Base-by-base conservation (phyloP, 1,140 invertebrate species). In the Holotrichia oblita region DNA sequence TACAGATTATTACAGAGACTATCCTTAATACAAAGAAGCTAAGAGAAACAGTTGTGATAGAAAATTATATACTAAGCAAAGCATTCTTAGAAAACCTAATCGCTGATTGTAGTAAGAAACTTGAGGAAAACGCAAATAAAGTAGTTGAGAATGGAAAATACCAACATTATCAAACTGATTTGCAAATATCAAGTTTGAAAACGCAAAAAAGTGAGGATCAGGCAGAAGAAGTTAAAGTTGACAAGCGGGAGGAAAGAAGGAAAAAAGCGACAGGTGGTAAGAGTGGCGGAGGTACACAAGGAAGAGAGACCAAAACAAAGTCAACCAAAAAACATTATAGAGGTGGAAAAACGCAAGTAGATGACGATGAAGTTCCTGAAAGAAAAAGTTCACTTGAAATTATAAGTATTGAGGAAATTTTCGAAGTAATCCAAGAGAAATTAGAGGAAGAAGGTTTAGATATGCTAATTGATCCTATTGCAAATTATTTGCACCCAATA, bases 271-370 rank as follows among this genome's bases (percentile, higher is more conserved):
- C 92, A 40, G 90, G 91, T 79, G 96, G 96, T 3, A 97, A 97
- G 90, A 91, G 90, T 64, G 96, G 96, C 34, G 96, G 97, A 42
- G 97, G 97, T 12, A 93, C 92, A 40, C 97, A 98, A 88, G 97
- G 97, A 0, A 89, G 97, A 77, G 97, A 99, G 89, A 97, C 96
- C 0, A 99, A 98, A 89, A 98, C 95, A 0, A 98, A 97, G n/a
- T n/a, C n/a, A n/a, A n/a, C n/a, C n/a, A n/a, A n/a, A n/a, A n/a
- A n/a, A n/a, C n/a, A n/a, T n/a, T 87, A 88, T 79, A 87, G 86
- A 83, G 87, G 82, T 4, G 88, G 88, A 75, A 85, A 85, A 76
- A 87, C 88, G 83, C 90, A 91, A 77, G 89, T 89, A 44, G 92
- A 93, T 41, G 92, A 94, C 77, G 90, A 92, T 69, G 89, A 90